These are phyloP conservation scores for Cyclophora albipunctata DNA, from an alignment of 2,888 invertebrate genomes.

Conservation along the genomic window DNA sequence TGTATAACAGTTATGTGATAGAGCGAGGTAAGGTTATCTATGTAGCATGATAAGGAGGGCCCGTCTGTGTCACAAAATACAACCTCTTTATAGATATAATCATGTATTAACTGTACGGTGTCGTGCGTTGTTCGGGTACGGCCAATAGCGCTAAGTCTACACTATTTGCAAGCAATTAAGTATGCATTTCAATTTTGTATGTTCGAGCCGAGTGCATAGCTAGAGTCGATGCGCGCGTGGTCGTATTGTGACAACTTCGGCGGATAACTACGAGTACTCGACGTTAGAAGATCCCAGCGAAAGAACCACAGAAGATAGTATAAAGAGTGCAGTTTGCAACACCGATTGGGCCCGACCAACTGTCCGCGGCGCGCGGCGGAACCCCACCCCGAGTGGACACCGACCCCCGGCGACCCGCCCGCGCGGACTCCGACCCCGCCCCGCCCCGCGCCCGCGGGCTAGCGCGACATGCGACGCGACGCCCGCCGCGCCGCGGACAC, in stretches of 20 bases:
- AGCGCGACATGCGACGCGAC: too few relatives aligned
- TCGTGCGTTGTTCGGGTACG: conserved; percentile 70
- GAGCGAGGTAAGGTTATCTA: conserved; percentile 66
- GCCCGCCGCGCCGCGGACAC: conserved; percentile 25
- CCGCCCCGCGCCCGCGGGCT: too few relatives aligned
- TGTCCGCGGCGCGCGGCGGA: conserved; percentile 22
- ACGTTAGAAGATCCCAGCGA: conserved; percentile 68
- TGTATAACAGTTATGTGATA: conserved; percentile 75
- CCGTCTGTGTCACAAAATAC: conserved; percentile 75
- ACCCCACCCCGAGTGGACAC: too few relatives aligned
- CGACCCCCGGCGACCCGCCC: too few relatives aligned
- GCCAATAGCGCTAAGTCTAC: conserved; percentile 74
- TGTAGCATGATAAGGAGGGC: conserved; percentile 60
- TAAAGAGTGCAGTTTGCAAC: conserved; percentile 77
- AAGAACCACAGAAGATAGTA: conserved; percentile 71
- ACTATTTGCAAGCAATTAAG: conserved; percentile 66
- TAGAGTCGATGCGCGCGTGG: conserved; percentile 66
- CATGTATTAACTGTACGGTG: conserved; percentile 62
- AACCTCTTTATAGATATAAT: conserved; percentile 72
- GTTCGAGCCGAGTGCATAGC: conserved; percentile 72
- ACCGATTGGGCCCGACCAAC: conserved; percentile 61
- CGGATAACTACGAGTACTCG: conserved; percentile 55
- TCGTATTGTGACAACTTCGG: conserved; percentile 56
- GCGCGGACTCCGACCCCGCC: too few relatives aligned
- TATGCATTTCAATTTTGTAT: conserved; percentile 70